Evolutionary conservation across 2,888 invertebrate genomes (phyloP).

Genomic region (Amblyteles armatorius): DNA sequence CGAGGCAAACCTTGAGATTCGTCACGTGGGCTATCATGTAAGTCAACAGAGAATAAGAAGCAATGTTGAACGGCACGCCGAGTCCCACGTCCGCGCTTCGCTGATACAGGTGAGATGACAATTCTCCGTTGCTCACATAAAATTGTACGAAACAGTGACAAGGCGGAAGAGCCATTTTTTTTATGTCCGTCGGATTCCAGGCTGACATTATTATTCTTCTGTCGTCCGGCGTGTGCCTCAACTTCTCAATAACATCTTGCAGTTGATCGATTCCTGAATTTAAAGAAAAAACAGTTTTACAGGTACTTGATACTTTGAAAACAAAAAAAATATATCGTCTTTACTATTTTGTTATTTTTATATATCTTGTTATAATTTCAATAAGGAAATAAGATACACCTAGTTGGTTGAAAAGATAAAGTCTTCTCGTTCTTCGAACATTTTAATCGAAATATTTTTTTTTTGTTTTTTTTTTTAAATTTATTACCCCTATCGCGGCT

Average conservation of each 20-base stretch:
- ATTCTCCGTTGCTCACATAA: slow-evolving; percentile 92
- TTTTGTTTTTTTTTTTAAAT: slow-evolving; percentile 7
- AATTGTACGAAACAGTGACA: slow-evolving; percentile 98
- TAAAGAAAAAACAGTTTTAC: not conserved
- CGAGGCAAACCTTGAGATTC: slow-evolving; percentile 89
- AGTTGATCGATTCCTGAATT: slow-evolving; percentile 95
- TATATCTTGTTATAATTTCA: not conserved
- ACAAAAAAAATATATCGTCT: not conserved
- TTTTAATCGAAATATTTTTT: not conserved
- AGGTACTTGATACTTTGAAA: not conserved
- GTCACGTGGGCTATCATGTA: slow-evolving; percentile 98
- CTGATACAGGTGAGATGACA: slow-evolving; percentile 97
- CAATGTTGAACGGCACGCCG: slow-evolving; percentile 99
- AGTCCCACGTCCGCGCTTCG: slow-evolving; percentile 99
- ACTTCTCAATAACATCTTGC: slow-evolving; percentile 91
- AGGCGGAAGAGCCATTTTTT: slow-evolving; percentile 97
- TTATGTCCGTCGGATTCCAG: slow-evolving; percentile 96
- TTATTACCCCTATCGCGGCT: not conserved
- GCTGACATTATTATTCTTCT: slow-evolving; percentile 96
- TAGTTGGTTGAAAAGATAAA: not conserved
- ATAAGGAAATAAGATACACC: not conserved
- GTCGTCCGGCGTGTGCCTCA: slow-evolving; percentile 93
- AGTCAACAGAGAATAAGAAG: slow-evolving; percentile 97
- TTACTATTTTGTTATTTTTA: too few relatives aligned
- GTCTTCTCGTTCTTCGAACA: not conserved